A percentile compares a stretch with the other conserved stretches of the same genome.
Conservation (phyloP, 2,113 vertebrate species). For the Cebus imitator region DNA sequence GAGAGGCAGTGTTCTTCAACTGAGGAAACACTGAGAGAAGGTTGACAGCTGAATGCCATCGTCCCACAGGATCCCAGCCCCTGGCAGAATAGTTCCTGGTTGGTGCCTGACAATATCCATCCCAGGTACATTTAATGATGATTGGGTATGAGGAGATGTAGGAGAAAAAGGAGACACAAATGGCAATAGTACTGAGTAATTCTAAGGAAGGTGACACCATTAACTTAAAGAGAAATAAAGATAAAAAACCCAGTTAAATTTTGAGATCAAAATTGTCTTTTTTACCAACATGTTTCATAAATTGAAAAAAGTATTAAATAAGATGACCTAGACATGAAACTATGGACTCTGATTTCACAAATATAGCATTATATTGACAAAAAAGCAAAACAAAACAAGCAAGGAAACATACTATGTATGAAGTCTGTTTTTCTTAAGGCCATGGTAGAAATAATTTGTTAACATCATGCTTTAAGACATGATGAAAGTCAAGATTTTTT, state of each 20-base stretch:
- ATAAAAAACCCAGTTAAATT: not conserved
- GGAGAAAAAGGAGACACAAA: not conserved
- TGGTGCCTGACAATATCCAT: not conserved
- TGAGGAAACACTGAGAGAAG: not conserved
- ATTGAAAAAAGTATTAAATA: not conserved
- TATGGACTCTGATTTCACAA: not conserved
- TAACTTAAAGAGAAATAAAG: not conserved
- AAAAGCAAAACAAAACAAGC: conserved; percentile 30
- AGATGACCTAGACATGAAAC: not conserved
- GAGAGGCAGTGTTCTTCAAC: not conserved
- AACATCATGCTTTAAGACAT: not conserved
- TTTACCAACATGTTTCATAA: not conserved
- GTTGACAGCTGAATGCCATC: not conserved
- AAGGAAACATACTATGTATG: not conserved
- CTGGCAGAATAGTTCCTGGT: not conserved
- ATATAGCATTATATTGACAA: not conserved
- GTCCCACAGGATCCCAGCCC: not conserved
- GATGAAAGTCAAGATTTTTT: not conserved
- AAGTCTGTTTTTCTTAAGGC: not conserved
- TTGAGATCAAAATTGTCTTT: not conserved
- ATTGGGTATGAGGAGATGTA: not conserved
- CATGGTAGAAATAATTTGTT: not conserved
- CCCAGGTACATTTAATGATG: not conserved
- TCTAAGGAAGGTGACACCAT: not conserved
- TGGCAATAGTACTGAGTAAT: not conserved